A percentile compares a stretch with the other conserved stretches of the same genome.
phyloP scores from a whole-genome alignment of 2,113 vertebrate genomes.

The Etheostoma cragini region DNA sequence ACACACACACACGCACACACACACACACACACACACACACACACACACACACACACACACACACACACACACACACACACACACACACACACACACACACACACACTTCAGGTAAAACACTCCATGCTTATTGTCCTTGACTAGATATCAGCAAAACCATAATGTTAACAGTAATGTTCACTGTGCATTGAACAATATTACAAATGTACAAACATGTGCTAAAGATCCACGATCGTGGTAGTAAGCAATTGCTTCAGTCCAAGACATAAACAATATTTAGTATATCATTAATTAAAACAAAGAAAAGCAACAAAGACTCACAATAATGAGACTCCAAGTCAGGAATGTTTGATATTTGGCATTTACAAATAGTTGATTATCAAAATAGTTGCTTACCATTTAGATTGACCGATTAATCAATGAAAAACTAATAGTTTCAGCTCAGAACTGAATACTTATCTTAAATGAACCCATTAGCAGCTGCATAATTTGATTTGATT shows the following conservation, averaged over 20 bases:
- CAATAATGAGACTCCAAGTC: neutral
- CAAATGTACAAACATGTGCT: too few relatives aligned
- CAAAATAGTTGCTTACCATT: too few relatives aligned
- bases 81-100: slow-evolving; percentile 24
- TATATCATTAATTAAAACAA: neutral
- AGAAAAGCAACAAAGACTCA: neutral
- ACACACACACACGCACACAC: slow-evolving; percentile 9
- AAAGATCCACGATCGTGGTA: neutral
- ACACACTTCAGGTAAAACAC: slow-evolving; percentile 9
- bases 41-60: slow-evolving; percentile 3
- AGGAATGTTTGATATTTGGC: too few relatives aligned
- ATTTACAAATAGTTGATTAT: too few relatives aligned
- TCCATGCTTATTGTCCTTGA: neutral
- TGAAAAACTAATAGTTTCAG: neutral
- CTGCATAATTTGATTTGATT: too few relatives aligned
- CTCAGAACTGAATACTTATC: neutral
- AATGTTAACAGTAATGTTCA: neutral
- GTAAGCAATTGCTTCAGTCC: neutral
- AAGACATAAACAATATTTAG: neutral
- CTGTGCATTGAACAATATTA: neutral
- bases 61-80: slow-evolving; percentile 17
- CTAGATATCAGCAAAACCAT: neutral
- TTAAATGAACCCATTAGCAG: neutral
- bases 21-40: slow-evolving; percentile 19
- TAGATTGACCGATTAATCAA: too few relatives aligned